These are phyloP conservation scores for Drosophila borborema DNA, from an alignment of 2,888 invertebrate species.

Conservation along the genomic window DNA sequence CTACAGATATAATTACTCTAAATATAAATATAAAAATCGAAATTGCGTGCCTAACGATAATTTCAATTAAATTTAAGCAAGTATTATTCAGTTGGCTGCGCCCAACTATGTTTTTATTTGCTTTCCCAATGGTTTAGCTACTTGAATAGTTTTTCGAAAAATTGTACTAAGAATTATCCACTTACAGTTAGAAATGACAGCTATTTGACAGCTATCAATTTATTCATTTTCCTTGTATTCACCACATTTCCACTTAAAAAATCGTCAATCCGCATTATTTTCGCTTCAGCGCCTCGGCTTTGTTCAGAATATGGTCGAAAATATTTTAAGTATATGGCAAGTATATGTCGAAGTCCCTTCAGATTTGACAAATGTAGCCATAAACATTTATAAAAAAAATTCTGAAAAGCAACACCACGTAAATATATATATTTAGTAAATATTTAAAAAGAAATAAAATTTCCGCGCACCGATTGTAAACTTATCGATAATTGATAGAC, in stretches of 20 bases:
- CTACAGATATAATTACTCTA: neutral
- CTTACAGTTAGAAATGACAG: neutral
- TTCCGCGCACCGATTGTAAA: neutral
- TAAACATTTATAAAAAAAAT: neutral
- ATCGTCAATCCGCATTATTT: constrained; percentile 42
- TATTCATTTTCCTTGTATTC: constrained; percentile 14
- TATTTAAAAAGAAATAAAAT: neutral
- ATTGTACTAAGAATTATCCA: neutral
- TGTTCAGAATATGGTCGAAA: neutral
- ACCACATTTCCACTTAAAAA: constrained; percentile 45
- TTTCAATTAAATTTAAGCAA: neutral
- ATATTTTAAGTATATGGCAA: too few relatives aligned
- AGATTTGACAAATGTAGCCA: neutral
- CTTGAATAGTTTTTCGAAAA: neutral
- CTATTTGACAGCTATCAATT: constrained; percentile 19
- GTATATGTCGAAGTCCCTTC: neutral
- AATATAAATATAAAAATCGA: neutral
- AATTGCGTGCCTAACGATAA: neutral
- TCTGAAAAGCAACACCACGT: neutral
- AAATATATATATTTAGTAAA: neutral
- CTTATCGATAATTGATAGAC: neutral
- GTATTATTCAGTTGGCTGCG: neutral
- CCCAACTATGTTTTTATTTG: neutral
- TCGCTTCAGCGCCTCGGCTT: constrained; percentile 45
- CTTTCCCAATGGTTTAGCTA: neutral